Conservation (phyloP, 2,113 vertebrate genomes). For the Cisticola juncidis region DNA sequence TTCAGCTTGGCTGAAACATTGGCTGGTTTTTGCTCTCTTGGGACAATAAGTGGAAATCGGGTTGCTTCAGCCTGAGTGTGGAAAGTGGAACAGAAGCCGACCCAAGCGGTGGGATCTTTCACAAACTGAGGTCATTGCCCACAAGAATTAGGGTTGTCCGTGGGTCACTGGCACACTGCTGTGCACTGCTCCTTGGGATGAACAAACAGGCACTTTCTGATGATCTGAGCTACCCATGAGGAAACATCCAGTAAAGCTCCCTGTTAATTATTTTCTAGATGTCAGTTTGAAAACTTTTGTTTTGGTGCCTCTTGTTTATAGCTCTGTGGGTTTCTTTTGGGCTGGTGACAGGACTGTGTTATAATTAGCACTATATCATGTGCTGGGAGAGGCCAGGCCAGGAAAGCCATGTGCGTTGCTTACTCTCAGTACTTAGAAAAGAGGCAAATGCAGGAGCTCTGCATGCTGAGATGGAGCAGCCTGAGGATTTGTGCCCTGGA, state of each 20-base stretch:
- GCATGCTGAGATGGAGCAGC: background rate
- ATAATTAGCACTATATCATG: background rate
- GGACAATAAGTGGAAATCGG: background rate
- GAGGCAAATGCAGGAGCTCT: background rate
- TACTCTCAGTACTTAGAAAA: background rate
- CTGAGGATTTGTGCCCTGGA: background rate
- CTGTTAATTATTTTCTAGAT: background rate
- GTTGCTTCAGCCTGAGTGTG: background rate
- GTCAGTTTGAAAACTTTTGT: background rate
- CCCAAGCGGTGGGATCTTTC: background rate
- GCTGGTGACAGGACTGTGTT: background rate
- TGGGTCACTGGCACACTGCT: background rate
- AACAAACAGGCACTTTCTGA: rapidly evolving
- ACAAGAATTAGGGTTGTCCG: background rate
- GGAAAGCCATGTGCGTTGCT: background rate
- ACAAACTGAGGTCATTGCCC: background rate
- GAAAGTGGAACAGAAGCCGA: background rate
- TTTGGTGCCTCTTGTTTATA: background rate
- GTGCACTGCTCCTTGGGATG: background rate
- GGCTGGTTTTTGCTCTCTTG: background rate
- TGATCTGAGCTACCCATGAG: background rate
- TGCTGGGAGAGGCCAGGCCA: background rate
- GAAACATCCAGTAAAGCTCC: background rate
- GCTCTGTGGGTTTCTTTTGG: background rate
- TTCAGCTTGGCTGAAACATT: background rate